These are phyloP conservation scores for Ryuthela nishihirai DNA, from an alignment of 2,888 invertebrate genomes.

Conservation along the genomic window DNA sequence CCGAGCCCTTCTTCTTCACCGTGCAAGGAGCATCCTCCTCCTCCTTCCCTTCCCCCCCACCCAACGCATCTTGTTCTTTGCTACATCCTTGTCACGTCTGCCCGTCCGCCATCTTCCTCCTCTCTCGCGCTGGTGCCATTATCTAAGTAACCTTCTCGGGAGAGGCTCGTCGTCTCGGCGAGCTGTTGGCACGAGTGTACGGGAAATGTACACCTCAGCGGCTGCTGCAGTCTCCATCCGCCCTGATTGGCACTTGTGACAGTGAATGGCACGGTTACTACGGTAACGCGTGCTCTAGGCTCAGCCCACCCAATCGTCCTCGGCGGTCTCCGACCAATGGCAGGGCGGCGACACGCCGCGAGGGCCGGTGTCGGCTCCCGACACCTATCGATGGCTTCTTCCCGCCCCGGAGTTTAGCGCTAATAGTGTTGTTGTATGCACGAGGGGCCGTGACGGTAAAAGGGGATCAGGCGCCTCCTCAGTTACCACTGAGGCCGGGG, in stretches of 20 bases:
- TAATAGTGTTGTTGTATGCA: constrained; percentile 28
- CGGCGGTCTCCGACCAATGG: constrained; percentile 32
- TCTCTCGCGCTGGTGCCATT: too few species aligned
- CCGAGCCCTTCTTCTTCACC: too few species aligned
- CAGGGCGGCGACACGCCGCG: constrained; percentile 25
- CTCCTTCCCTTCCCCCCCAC: too few species aligned
- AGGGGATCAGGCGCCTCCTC: constrained; percentile 38
- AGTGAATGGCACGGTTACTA: constrained; percentile 35
- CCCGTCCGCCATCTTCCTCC: too few species aligned
- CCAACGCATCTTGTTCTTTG: too few species aligned
- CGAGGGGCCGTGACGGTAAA: constrained; percentile 28
- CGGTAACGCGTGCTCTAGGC: constrained; percentile 24
- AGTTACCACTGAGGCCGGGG: constrained; percentile 36
- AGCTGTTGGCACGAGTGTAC: constrained; percentile 10
- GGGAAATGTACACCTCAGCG: constrained; percentile 15
- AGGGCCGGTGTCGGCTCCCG: constrained; percentile 34
- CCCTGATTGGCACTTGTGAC: constrained; percentile 30
- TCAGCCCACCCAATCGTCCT: constrained; percentile 26
- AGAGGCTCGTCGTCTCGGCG: too few species aligned
- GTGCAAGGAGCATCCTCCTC: too few species aligned
- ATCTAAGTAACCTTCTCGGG: too few species aligned
- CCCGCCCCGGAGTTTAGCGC: constrained; percentile 39
- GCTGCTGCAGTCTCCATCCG: constrained; percentile 19
- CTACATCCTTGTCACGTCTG: too few species aligned
- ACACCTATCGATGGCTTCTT: constrained; percentile 37